Evolutionary conservation across 2,113 vertebrate species (phyloP).

Genomic region (Oenanthe melanoleuca): DNA sequence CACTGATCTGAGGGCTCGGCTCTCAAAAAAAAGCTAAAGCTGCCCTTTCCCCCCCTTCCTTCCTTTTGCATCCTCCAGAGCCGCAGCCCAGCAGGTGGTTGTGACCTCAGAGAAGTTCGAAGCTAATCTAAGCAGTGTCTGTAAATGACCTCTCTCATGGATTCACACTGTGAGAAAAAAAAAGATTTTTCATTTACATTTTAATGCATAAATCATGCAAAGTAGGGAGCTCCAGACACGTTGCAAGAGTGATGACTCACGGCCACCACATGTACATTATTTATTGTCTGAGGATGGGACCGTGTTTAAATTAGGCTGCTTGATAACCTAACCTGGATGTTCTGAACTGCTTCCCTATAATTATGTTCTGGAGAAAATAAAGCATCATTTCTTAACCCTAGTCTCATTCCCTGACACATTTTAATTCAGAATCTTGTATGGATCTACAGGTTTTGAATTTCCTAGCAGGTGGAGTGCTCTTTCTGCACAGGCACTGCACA

Average conservation of each 20-base stretch:
- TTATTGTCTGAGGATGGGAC: conserved; percentile 26
- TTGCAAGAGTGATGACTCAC: conserved; percentile 30
- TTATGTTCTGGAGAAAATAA: conserved; percentile 6
- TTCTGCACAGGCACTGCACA: neutral
- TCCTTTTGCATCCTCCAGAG: neutral
- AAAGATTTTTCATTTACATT: neutral
- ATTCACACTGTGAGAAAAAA: neutral
- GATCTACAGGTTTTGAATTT: neutral
- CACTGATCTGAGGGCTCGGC: neutral
- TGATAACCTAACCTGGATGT: conserved; percentile 4
- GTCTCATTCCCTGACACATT: neutral
- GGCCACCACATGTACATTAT: conserved; percentile 6
- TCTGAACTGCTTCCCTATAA: neutral
- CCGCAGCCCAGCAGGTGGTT: neutral
- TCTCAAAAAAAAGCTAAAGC: neutral
- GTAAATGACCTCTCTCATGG: neutral
- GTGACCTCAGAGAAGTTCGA: neutral
- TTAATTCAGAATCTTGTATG: neutral
- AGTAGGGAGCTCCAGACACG: neutral
- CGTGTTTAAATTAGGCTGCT: neutral
- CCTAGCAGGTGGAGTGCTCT: neutral
- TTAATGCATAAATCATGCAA: neutral
- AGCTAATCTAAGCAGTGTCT: neutral
- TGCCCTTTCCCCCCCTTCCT: neutral
- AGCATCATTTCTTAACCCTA: neutral